A percentile compares a stretch with the other conserved stretches of the same genome.
Conservation (phyloP, 2,888 invertebrate genomes). For the Acholoe squamosa region DNA sequence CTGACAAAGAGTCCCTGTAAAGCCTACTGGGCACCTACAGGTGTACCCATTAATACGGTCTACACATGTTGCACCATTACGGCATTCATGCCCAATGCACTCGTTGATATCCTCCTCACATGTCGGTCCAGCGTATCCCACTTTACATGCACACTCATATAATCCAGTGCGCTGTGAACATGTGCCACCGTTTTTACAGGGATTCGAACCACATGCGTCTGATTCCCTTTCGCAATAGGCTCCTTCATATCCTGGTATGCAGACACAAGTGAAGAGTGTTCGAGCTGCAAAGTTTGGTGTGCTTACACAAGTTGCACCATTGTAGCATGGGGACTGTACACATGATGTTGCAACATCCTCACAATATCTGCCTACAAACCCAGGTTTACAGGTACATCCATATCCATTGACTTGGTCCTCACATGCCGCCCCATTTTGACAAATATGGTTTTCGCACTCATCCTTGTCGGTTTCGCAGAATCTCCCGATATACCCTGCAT, state of each 20-base stretch:
- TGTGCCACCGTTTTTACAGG: slow-evolving; percentile 52
- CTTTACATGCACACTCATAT: slow-evolving; percentile 7
- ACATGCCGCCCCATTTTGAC: slow-evolving; percentile 65
- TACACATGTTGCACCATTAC: slow-evolving; percentile 90
- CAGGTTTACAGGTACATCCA: slow-evolving; percentile 93
- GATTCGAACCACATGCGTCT: neutral
- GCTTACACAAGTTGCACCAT: slow-evolving; percentile 4
- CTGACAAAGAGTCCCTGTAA: slow-evolving; percentile 24
- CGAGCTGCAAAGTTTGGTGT: neutral
- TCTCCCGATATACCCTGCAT: slow-evolving; percentile 38
- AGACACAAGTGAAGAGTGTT: slow-evolving; percentile 41
- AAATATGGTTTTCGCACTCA: slow-evolving; percentile 59
- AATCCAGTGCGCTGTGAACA: neutral
- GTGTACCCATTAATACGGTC: slow-evolving; percentile 63
- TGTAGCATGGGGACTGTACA: neutral
- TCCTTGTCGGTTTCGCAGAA: slow-evolving; percentile 60
- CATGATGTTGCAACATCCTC: slow-evolving; percentile 32
- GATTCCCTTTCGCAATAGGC: slow-evolving; percentile 9
- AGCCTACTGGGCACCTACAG: slow-evolving; percentile 63
- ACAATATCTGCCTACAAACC: slow-evolving; percentile 64
- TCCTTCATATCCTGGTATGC: neutral
- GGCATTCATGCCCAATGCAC: slow-evolving; percentile 88
- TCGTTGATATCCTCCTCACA: slow-evolving; percentile 42
- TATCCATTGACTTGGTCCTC: slow-evolving; percentile 84
- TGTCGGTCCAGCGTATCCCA: neutral